Evolutionary conservation across 92 coral and sea anemone genomes (phyloP).

Genomic region (Phenganax subtilis): DNA sequence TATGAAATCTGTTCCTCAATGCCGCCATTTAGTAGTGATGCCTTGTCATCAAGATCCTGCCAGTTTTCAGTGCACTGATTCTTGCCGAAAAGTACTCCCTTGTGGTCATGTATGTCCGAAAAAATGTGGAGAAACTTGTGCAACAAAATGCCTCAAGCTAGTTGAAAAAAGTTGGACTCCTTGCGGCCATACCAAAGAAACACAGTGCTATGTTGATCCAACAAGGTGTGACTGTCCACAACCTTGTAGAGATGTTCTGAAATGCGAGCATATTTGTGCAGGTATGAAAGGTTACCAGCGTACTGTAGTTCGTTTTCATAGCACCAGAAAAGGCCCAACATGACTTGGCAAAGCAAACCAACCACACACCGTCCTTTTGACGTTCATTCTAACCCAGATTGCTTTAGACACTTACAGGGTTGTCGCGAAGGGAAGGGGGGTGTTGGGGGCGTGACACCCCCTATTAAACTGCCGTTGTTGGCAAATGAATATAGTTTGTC

Average conservation of each 20-base stretch:
- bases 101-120: constrained; percentile 64
- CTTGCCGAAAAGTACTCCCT: constrained; percentile 51
- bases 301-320: too few relatives aligned
- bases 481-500: too few relatives aligned
- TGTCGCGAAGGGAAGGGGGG: too few relatives aligned
- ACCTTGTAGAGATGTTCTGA: constrained; percentile 58
- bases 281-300: constrained; percentile 49
- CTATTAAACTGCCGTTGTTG: too few relatives aligned
- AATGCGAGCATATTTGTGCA: constrained; percentile 67
- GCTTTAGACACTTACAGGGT: too few relatives aligned
- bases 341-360: too few relatives aligned
- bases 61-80: constrained; percentile 54
- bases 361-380: too few relatives aligned
- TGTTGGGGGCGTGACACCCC: too few relatives aligned
- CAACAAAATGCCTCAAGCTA: constrained; percentile 43
- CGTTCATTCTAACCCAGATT: too few relatives aligned
- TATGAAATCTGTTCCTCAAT: constrained; percentile 49
- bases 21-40: constrained; percentile 62
- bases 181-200: constrained; percentile 59
- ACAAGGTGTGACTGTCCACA: constrained; percentile 45
- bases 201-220: constrained; percentile 65
- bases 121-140: constrained; percentile 63
- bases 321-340: too few relatives aligned
- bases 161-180: constrained; percentile 53
- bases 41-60: constrained; percentile 60